phyloP scores from a whole-genome alignment of 2,888 invertebrate species.

The Amiota minor region DNA sequence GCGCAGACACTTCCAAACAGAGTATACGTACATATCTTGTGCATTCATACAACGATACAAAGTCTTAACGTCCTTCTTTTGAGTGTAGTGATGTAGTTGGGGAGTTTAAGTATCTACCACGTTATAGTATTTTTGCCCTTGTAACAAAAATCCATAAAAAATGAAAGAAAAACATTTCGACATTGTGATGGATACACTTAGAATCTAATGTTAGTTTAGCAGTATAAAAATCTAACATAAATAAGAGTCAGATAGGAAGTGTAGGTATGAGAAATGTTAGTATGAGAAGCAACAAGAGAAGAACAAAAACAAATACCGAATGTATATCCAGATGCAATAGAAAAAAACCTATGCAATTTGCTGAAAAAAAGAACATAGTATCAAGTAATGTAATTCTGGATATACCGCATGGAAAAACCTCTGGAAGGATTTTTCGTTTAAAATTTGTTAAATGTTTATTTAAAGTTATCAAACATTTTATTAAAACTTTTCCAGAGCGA shows the following conservation, averaged over 20 bases:
- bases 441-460: too few species aligned
- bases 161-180: conserved; percentile 26
- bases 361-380: too few species aligned
- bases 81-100: not conserved
- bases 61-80: not conserved
- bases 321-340: too few species aligned
- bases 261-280: not conserved
- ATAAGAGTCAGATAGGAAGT: too few species aligned
- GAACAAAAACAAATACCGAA: not conserved
- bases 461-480: too few species aligned
- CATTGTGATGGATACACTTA: not conserved
- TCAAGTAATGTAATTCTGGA: too few species aligned
- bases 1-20: conserved; percentile 45
- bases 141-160: conserved; percentile 30
- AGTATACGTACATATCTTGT: not conserved
- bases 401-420: too few species aligned
- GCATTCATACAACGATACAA: conserved; percentile 28
- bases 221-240: conserved; percentile 37
- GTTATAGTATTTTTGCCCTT: conserved; percentile 1
- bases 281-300: not conserved
- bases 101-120: not conserved
- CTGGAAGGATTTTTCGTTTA: too few species aligned
- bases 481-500: too few species aligned
- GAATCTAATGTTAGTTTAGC: conserved; percentile 48
- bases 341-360: too few species aligned